These are phyloP conservation scores for Bruchidius siliquastri DNA, from an alignment of 2,888 invertebrate species.

Conservation along the genomic window DNA sequence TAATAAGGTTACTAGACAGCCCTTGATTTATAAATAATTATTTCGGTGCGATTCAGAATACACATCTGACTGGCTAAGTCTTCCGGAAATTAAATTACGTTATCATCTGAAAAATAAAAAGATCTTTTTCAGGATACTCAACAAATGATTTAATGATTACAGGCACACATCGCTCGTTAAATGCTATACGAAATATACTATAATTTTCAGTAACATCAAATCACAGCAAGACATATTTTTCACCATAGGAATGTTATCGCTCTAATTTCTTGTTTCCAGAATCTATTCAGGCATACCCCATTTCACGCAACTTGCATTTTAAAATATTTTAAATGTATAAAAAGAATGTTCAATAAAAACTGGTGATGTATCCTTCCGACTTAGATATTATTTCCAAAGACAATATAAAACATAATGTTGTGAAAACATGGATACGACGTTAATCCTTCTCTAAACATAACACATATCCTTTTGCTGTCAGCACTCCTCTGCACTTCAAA, in stretches of 20 bases:
- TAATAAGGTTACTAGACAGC: no score
- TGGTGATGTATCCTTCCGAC: not conserved
- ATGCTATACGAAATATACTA: not conserved
- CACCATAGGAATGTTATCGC: not conserved
- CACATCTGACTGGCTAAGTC: no score
- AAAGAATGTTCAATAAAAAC: not conserved
- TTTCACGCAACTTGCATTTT: not conserved
- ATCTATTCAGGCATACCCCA: not conserved
- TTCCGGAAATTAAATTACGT: no score
- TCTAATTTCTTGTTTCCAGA: not conserved
- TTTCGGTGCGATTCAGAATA: no score
- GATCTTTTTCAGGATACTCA: not conserved
- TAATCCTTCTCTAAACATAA: constrained; percentile 43
- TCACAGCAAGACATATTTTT: not conserved
- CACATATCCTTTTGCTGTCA: constrained; percentile 87
- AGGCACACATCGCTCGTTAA: not conserved
- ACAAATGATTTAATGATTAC: not conserved
- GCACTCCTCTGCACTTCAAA: constrained; percentile 85
- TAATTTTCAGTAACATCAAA: not conserved
- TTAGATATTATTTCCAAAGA: not conserved
- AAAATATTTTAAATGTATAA: not conserved
- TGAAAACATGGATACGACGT: not conserved
- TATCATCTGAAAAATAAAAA: not conserved
- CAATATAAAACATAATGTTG: not conserved
- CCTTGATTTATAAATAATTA: no score